These are phyloP conservation scores for Antechinus stuartii DNA, from an alignment of 2,113 vertebrate species.

Conservation along the genomic window DNA sequence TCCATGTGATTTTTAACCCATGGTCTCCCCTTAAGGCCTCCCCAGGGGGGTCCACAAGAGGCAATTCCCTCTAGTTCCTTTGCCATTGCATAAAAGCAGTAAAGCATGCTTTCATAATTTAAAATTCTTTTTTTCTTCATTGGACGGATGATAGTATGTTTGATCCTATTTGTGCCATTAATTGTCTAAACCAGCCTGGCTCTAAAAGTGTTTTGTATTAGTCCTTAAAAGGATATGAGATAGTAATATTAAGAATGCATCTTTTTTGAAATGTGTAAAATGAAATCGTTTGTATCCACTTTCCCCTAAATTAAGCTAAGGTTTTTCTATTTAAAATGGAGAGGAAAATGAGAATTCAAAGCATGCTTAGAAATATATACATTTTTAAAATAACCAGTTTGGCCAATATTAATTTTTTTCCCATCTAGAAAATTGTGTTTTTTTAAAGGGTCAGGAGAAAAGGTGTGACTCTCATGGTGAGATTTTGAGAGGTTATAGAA, in stretches of 20 bases:
- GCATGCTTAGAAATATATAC: background rate
- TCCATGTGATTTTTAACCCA: background rate
- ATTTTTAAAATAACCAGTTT: background rate
- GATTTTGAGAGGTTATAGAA: background rate
- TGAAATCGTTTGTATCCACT: background rate
- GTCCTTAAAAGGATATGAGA: background rate
- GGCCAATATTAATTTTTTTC: background rate
- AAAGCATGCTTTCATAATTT: background rate
- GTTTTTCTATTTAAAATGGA: background rate
- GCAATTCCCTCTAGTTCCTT: background rate
- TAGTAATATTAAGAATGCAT: background rate
- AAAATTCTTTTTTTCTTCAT: background rate
- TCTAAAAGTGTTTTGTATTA: background rate
- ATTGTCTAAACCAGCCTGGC: background rate
- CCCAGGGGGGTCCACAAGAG: background rate
- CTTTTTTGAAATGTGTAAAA: background rate
- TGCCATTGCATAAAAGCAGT: background rate
- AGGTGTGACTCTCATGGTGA: background rate
- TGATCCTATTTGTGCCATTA: background rate
- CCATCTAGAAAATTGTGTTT: background rate
- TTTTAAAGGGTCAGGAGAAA: background rate
- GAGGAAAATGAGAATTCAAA: slow-evolving; percentile 31
- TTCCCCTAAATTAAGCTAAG: background rate
- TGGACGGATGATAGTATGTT: slow-evolving; percentile 30
- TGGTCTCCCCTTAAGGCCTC: background rate